Conservation (phyloP, 2,888 invertebrate species). For the Limnephilus marmoratus region DNA sequence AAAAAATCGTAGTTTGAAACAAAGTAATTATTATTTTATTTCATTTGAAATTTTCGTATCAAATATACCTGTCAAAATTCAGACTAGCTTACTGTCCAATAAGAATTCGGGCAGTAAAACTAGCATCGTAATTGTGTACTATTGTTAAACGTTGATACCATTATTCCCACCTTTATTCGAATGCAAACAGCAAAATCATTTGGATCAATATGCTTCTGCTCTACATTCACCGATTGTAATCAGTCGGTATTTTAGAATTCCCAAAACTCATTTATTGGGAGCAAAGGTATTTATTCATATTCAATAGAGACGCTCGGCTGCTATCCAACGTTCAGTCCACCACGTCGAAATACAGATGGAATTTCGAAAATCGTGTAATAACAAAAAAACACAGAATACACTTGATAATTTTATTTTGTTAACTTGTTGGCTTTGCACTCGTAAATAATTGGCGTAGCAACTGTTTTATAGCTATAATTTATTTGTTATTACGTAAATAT, state of each 20-base stretch:
- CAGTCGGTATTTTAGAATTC: constrained; percentile 2
- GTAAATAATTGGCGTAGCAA: neutral
- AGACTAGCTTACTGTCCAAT: neutral
- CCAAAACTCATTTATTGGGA: constrained; percentile 2
- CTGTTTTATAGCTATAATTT: no score
- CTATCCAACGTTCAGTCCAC: neutral
- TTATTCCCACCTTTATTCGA: neutral
- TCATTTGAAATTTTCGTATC: no score
- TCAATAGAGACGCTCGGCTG: neutral
- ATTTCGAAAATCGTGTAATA: neutral
- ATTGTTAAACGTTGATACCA: neutral
- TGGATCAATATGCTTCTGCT: neutral
- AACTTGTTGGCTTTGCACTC: neutral
- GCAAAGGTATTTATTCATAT: neutral
- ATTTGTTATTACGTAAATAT: no score
- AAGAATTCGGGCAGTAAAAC: neutral
- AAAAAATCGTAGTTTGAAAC: no score
- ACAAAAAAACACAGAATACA: neutral
- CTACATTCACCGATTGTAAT: neutral
- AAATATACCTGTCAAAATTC: neutral
- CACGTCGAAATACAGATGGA: neutral
- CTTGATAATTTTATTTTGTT: neutral
- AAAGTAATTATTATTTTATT: no score
- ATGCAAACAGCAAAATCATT: neutral
- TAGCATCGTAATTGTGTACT: neutral